Base-by-base conservation (phyloP, 2,113 vertebrate species). In the Anser brachyrhynchus region DNA sequence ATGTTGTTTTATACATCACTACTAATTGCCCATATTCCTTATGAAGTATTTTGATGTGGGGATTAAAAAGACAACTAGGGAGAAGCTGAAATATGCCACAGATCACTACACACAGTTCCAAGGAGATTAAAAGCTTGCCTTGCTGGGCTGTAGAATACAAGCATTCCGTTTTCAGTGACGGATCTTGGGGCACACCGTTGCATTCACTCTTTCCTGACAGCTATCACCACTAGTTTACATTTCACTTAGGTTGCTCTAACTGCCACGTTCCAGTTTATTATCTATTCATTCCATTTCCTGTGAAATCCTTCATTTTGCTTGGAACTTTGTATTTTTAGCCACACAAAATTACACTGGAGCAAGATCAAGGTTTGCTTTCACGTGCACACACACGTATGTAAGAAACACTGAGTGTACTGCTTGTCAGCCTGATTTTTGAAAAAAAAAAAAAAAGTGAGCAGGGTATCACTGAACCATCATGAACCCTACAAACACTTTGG, bases 381-480 rank as follows among this genome's bases (percentile, higher is more conserved):
- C 1, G 20, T 70, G 61, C 35, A 35, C 26, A n/a, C 44, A 67
- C 14, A 59, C 2, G 17, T 17, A 14, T 2, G 43, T 65, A 72
- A 85, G 71, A 49, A 82, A 35, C 25, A 70, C 26, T 3, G 12
- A 83, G 22, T 1, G 8, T 29, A 15, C 5, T 57, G 37, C 65
- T 26, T 3, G 0, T 57, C 39, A 70, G 37, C 33, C 33, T 55
- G 70, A 29, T 33, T 8, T 58, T 35, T 28, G 73, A 35, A 80
- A 70, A 25, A 90, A 59, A 70, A 25, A 90, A 59, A 88, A 28
- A 90, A 59, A 85, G 22, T 3, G 29, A 84, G 21, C 8, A 44
- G 11, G 1, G 3, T 35, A 37, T 16, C n/a, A 12, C 26, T 29
- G 44, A 70, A 39, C 23, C 2, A 1, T 5, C 43, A 44, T 0